Evolutionary conservation across 2,888 invertebrate genomes (phyloP), one percentile per base, ranked within the genome.

Genomic region (Nomada flava): DNA sequence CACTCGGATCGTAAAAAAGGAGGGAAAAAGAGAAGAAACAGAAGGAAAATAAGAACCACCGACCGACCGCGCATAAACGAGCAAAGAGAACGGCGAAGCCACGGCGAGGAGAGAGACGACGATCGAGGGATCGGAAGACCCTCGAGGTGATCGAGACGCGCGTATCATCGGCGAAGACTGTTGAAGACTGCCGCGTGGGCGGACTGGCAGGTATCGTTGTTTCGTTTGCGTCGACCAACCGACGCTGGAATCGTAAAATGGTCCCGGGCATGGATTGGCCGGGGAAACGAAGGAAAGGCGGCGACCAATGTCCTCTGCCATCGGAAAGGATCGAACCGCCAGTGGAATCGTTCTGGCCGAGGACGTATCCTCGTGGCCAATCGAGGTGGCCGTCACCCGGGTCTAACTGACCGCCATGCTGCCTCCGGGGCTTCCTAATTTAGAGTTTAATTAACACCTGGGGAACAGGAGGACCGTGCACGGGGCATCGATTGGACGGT

Each of bases 381-480:
- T 86, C 80, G 68, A 20, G 50, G 26, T 2, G 68, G 26, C 36
- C n/a, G 23, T 20, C 57, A n/a, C 3, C 23, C 23, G 0, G 53
- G n/a, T n/a, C n/a, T 20, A n/a, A n/a, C 53, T n/a, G 9, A 20
- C 82, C 83, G 86, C 89, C 87, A 88, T 88, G 74, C 67, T 82
- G 74, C 64, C 80, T 70, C 65, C 36, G 73, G 75, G 81, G 62
- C 26, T 72, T 88, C 83, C 90, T 91, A 91, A 91, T 91, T 88
- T 87, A 83, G 76, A 78, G 82, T 65, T 75, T 86, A 90, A 91
- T 91, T 91, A 89, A 83, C 86, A 85, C 80, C 76, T 62, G 75
- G 10, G 36, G 60, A 72, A 63, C 75, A 82, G 78, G 75, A 65
- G 83, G 59, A 74, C 74, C 76, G 76, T 50, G 71, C 20, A 52